Conservation (phyloP, 2,113 vertebrate species). For the Sebastes schlegelii region DNA sequence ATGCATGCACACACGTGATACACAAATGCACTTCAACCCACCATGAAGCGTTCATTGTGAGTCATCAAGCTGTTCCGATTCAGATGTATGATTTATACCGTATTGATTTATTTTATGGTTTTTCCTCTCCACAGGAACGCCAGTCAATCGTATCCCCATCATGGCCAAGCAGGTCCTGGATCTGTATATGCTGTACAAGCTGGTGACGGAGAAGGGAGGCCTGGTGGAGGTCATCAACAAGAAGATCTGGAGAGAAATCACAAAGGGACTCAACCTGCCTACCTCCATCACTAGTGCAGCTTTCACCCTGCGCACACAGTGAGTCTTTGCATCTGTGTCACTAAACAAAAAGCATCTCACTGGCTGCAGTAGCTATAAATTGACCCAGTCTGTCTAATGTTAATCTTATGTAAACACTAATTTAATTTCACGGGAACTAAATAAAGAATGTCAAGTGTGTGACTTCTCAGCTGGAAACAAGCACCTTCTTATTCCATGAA, state of each 20-base stretch:
- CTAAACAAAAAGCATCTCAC: neutral
- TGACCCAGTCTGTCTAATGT: neutral
- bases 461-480: slow-evolving; percentile 19
- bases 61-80: neutral
- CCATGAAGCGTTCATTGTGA: slow-evolving; percentile 11
- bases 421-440: slow-evolving; percentile 17
- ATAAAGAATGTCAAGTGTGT: slow-evolving; percentile 32
- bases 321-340: slow-evolving; percentile 48
- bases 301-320: slow-evolving; percentile 98
- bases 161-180: slow-evolving; percentile 99
- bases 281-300: slow-evolving; percentile 98
- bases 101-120: slow-evolving; percentile 25
- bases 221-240: slow-evolving; percentile 99
- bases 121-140: slow-evolving; percentile 87
- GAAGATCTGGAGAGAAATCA: slow-evolving; percentile 99
- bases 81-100: neutral
- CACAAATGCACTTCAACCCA: slow-evolving; percentile 17
- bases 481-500: neutral
- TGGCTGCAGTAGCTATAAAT: neutral
- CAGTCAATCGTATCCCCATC: slow-evolving; percentile 97
- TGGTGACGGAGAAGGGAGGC: slow-evolving; percentile 97
- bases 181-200: slow-evolving; percentile 96
- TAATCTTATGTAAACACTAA: slow-evolving; percentile 4
- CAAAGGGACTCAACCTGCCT: slow-evolving; percentile 96
- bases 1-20: slow-evolving; percentile 14